Conservation (phyloP, 2,113 vertebrate species). For the Plecturocebus donacophilus region DNA sequence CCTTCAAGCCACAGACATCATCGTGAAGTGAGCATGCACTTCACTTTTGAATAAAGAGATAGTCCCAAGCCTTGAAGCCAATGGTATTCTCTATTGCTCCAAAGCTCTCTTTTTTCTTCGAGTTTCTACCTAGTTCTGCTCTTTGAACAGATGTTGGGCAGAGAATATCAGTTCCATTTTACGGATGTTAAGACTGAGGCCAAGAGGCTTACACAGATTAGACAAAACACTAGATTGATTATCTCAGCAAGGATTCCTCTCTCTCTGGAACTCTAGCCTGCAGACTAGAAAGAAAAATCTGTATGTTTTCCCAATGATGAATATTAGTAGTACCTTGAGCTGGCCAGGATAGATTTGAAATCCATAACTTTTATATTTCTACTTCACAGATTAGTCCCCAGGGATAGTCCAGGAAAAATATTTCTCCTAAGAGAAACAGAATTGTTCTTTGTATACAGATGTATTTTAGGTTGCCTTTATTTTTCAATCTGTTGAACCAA, state of each 20-base stretch:
- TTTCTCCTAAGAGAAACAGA: neutral
- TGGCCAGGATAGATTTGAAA: neutral
- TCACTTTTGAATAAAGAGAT: neutral
- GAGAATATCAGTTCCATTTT: neutral
- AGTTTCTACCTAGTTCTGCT: neutral
- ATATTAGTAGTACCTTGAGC: fast-evolving
- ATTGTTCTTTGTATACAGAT: neutral
- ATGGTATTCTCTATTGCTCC: neutral
- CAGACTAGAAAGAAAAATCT: neutral
- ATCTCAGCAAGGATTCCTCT: neutral
- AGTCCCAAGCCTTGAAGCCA: too few relatives aligned
- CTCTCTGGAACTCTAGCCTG: neutral
- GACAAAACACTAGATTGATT: neutral
- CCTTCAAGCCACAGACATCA: neutral
- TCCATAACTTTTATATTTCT: neutral
- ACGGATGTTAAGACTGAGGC: neutral
- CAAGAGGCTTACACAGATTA: neutral
- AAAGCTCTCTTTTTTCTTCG: neutral
- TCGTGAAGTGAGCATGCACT: neutral
- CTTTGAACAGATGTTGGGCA: neutral
- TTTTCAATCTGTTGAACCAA: neutral
- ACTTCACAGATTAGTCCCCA: neutral
- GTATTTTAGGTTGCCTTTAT: neutral
- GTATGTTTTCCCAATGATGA: neutral
- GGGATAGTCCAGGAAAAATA: neutral